Evolutionary conservation across 2,888 invertebrate species (phyloP).

Genomic region (Gonocerus acuteangulatus): DNA sequence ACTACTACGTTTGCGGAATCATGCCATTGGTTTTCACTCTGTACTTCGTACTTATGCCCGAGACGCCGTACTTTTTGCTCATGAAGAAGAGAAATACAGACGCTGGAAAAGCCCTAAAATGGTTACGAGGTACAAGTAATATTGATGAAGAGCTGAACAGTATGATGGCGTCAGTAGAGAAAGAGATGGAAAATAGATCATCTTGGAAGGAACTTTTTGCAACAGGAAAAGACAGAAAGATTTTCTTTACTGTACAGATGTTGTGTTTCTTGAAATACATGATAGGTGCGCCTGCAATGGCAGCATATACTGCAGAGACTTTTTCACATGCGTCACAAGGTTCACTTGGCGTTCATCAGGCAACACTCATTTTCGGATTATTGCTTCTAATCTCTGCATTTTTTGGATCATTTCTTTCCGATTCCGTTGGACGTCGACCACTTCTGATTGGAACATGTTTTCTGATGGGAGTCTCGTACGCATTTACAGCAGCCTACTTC

Average conservation of each 20-base stretch:
- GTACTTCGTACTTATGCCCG: constrained; percentile 53
- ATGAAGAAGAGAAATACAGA: constrained; percentile 47
- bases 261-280: constrained; percentile 27
- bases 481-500: not conserved
- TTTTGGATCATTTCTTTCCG: too few relatives aligned
- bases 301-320: constrained; percentile 28
- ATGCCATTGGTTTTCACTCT: constrained; percentile 48
- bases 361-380: constrained; percentile 26
- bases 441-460: constrained; percentile 29
- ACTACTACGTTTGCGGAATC: constrained; percentile 45
- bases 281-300: too few relatives aligned
- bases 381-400: constrained; percentile 29
- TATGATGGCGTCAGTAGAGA: constrained; percentile 22
- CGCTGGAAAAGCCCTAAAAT: constrained; percentile 42
- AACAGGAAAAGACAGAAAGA: constrained; percentile 23
- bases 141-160: constrained; percentile 28
- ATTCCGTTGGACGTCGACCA: constrained; percentile 32
- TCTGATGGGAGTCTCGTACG: constrained; percentile 13
- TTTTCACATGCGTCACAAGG: constrained; percentile 40
- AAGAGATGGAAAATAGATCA: constrained; percentile 18
- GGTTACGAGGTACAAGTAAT: constrained; percentile 28
- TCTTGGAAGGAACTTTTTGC: constrained; percentile 27
- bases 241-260: constrained; percentile 22
- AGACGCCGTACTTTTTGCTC: constrained; percentile 54
- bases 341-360: not conserved